Base-by-base conservation (phyloP, 64 coral and sea anemone genomes). In the Orbicella faveolata region DNA sequence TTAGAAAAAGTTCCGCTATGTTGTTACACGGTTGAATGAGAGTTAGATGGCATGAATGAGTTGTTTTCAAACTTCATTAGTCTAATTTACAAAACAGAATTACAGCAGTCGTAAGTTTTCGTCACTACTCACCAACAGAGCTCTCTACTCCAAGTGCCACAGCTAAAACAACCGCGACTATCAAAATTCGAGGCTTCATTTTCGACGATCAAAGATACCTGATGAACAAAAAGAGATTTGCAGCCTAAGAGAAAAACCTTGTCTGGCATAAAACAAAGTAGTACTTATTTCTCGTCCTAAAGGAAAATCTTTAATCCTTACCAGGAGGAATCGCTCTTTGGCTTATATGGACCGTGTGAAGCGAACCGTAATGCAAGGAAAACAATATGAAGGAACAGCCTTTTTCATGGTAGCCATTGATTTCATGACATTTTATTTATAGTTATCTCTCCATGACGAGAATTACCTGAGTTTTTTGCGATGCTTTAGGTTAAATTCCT, bases 31-130 rank as follows among this genome's bases (percentile, higher is more conserved):
- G 67, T 70, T 33, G 23, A 70, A 59, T 33, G 5, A 70, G 2
- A 1, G 21, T 70, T 0, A n/a, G n/a, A 70, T 11, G 67, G 0
- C 21, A 26, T 26, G 67, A 70, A 70, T 70, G 67, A 10, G 6
- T 85, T 85, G 82, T 85, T 85, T 34, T 85, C 51, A 53, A 66
- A 85, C 20, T 36, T 73, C 16, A 85, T 54, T 52, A 72, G 6
- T 11, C 0, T 23, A 85, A 39, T 85, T 73, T 85, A 83, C 55
- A 83, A 83, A 83, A 70, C 25, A 70, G 67, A 70, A 70, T 70
- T 70, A 70, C 44, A 48, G 44, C 44, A 48, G 15, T 70, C 25
- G 21, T 26, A 70, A 70, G 25, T 5, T 33, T 70, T 4, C 7
- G n/a, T 70, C 3, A 36, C 10, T 72, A 17, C 82, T 85, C 66